Conservation (phyloP, 2,797 vertebrate genomes). For the Spheniscus humboldti region DNA sequence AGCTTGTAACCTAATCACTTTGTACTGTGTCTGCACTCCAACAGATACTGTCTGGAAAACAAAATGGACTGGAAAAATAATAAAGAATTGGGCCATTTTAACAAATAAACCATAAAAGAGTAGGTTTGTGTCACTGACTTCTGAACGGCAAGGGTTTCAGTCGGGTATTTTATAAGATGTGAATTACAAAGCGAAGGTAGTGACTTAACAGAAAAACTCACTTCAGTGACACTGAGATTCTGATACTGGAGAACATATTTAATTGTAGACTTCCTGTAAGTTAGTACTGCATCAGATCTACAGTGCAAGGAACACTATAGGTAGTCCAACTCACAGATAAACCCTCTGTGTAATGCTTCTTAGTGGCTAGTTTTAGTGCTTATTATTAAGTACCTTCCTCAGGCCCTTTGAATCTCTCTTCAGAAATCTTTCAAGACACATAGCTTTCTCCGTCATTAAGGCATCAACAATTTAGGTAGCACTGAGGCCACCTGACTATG, state of each 20-base stretch:
- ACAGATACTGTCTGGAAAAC: constrained; percentile 35
- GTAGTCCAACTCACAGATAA: neutral
- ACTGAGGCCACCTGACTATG: neutral
- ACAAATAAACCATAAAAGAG: neutral
- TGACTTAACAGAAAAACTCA: neutral
- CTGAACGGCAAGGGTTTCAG: neutral
- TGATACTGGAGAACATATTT: neutral
- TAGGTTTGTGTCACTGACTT: neutral
- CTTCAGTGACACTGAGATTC: neutral
- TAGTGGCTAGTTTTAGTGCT: neutral
- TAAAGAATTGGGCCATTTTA: neutral
- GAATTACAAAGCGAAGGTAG: neutral
- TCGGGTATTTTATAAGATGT: neutral
- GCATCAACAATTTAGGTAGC: neutral
- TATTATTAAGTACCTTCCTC: neutral
- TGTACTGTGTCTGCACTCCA: constrained; percentile 5
- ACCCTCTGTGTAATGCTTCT: neutral
- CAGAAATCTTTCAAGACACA: neutral
- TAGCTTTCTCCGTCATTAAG: neutral
- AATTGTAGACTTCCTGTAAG: neutral
- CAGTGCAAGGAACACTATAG: neutral
- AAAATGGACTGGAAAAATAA: constrained; percentile 15
- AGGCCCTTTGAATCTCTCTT: neutral
- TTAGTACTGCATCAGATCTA: neutral
- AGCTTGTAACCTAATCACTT: neutral